Evolutionary conservation across 2,113 vertebrate species (phyloP).

Genomic region (Peucedramus taeniatus): DNA sequence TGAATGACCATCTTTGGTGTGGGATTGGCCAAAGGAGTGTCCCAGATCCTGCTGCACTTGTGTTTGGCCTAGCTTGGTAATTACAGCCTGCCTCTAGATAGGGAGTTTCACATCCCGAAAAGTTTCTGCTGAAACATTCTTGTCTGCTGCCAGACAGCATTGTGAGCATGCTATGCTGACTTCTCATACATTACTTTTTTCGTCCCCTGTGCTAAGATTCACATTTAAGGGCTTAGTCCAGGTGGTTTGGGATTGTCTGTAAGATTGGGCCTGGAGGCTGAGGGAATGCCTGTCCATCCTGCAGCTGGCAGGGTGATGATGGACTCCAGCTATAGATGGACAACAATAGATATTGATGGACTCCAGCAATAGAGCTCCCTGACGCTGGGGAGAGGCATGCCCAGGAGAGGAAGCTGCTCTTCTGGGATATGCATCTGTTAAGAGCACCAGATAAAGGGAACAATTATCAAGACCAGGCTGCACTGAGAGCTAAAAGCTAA

Average conservation of each 20-base stretch:
- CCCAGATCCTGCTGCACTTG: neutral
- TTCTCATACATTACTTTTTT: neutral
- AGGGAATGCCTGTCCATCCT: neutral
- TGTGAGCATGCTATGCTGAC: rapidly evolving
- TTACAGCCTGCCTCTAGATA: neutral
- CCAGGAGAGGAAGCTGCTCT: neutral
- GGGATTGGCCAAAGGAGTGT: neutral
- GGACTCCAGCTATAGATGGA: neutral
- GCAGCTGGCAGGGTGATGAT: neutral
- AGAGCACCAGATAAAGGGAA: neutral
- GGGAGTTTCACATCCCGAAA: neutral
- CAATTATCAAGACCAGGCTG: neutral
- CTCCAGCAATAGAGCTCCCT: neutral
- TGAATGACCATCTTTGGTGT: neutral
- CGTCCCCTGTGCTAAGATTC: neutral
- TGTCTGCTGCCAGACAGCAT: neutral
- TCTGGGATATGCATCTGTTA: neutral
- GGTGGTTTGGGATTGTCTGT: neutral
- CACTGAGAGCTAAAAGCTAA: neutral
- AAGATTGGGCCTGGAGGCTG: neutral
- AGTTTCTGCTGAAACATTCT: neutral
- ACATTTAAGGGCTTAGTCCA: neutral
- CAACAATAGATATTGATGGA: neutral
- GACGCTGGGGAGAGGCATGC: neutral
- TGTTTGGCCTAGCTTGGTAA: neutral